Evolutionary conservation across 2,113 vertebrate genomes (phyloP).

Genomic region (Capreolus pygargus): DNA sequence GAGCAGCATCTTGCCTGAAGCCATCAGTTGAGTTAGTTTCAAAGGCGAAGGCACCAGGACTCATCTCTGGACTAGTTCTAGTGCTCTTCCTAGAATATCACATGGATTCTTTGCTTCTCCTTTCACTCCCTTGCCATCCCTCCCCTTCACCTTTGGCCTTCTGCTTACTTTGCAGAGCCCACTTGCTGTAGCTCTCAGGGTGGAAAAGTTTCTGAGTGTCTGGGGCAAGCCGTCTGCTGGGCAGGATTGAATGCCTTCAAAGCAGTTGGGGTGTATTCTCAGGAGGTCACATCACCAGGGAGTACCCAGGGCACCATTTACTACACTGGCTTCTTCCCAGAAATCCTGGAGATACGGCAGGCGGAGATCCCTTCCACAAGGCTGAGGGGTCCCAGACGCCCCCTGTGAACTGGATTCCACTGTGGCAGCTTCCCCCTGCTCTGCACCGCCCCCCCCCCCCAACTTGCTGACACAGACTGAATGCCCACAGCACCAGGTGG

Average conservation of each 20-base stretch:
- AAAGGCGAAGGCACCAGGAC: background rate
- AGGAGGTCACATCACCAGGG: background rate
- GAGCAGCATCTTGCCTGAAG: background rate
- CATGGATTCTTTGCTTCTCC: background rate
- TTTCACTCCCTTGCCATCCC: background rate
- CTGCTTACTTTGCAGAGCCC: background rate
- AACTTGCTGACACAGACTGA: background rate
- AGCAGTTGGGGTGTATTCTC: background rate
- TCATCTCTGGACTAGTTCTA: background rate
- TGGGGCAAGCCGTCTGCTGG: background rate
- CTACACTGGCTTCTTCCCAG: background rate
- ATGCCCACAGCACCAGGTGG: background rate
- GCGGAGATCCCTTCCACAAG: background rate
- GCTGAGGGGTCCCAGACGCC: background rate
- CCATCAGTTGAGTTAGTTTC: background rate
- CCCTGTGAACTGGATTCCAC: background rate
- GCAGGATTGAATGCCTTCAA: background rate
- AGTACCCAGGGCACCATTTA: background rate
- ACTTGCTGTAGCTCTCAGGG: background rate
- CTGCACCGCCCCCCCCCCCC: background rate
- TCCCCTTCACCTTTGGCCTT: background rate
- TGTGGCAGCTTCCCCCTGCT: background rate
- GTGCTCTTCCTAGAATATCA: accelerated
- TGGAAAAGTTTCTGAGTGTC: background rate
- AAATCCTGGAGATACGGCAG: background rate